Conservation (phyloP, 2,888 invertebrate species). For the Melipona bicolor region DNA sequence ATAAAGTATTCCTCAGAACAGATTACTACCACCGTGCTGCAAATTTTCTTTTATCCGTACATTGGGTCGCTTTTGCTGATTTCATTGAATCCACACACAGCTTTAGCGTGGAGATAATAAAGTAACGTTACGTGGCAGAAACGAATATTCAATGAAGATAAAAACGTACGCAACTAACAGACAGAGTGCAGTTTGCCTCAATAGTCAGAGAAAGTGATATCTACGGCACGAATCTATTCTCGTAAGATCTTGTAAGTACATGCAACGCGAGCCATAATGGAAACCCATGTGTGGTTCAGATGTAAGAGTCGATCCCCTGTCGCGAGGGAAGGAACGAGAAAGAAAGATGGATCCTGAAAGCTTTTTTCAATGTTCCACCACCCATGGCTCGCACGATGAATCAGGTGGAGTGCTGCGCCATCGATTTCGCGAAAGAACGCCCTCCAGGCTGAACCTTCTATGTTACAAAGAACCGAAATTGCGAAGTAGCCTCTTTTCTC, state of each 20-base stretch:
- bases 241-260: neutral
- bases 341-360: constrained; percentile 50
- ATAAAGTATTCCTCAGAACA: no score
- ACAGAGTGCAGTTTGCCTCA: neutral
- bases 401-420: constrained; percentile 28
- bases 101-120: neutral
- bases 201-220: neutral
- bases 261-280: constrained; percentile 8
- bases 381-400: constrained; percentile 41
- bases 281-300: constrained; percentile 7
- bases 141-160: neutral
- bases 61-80: no score
- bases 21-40: no score
- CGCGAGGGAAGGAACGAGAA: constrained; percentile 31
- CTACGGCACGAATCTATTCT: neutral
- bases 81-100: neutral
- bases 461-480: neutral
- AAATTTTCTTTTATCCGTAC: no score
- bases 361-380: constrained; percentile 54
- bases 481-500: neutral
- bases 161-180: neutral
- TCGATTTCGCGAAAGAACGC: constrained; percentile 36
- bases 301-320: constrained; percentile 48
- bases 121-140: neutral
- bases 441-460: neutral